Evolutionary conservation across 2,888 invertebrate genomes (phyloP), one percentile per base, ranked within the genome.

Genomic region (Eristalis tenax): DNA sequence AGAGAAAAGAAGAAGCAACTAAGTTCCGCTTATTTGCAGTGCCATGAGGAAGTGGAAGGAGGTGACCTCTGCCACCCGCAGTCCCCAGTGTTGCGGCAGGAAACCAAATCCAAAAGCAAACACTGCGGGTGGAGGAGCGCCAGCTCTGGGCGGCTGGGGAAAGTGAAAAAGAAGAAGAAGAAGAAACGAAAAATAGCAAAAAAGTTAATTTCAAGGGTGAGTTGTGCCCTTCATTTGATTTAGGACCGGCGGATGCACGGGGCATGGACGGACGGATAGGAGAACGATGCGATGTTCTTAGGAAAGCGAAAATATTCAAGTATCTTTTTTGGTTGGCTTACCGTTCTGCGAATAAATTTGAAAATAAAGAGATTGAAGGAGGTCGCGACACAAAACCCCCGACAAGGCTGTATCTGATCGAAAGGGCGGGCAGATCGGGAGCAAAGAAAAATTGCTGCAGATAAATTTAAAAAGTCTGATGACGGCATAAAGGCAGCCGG

Each of bases 141-240:
- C 26, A 26, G 23, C 26, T 26, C 26, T 23, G 26, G 3, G 59
- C 4, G 26, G 3, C 13, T 4, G 13, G 4, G 23, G 15, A 59
- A 13, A 23, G 59, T 23, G 26, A 26, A 64, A 26, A 32, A 32
- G 28, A 28, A 28, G 10, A 32, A 4, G 8, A 8, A 35, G 32
- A 38, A 32, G 35, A 13, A 35, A 10, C n/a, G 10, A n/a, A 23
- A 28, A 32, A 56, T 5, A 18, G 22, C 64, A 65, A 79, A 65
- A 79, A 71, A 65, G 70, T 66, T 79, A 79, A 71, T 79, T 79
- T 71, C 43, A 65, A 57, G 59, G 65, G 38, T 57, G 71, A 59
- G 32, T 40, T 71, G 35, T 56, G 50, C 61, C 50, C 43, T 56
- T 63, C 40, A 40, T 59, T 40, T 28, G 38, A 57, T 26, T 59